Base-by-base conservation (phyloP, 2,888 invertebrate species). In the Aspidapion aeneum region DNA sequence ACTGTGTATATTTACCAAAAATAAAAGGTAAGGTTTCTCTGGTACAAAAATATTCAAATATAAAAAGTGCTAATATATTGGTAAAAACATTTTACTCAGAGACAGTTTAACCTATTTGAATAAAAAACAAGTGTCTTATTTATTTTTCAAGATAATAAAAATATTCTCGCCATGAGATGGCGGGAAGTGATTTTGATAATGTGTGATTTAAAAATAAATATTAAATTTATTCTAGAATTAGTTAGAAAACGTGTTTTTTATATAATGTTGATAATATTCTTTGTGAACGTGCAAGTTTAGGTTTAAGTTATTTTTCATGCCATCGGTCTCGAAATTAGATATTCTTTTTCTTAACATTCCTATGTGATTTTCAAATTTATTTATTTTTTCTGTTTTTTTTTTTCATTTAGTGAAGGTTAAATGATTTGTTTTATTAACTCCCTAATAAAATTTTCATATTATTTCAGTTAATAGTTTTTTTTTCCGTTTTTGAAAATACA, bases 151-250 rank as follows among this genome's bases (percentile, higher is more conserved):
- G 7, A 52, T 9, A 52, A 52, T 52, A 52, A 18, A n/a, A 73
- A 73, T 72, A 72, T 74, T 77, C 75, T 74, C 77, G 78, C 76
- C 73, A 67, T 20, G 58, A 71, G 67, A 20, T 58, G 67, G 68
- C 77, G 77, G 77, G 77, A 77, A 73, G 80, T 80, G 80, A 80
- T 80, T 80, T 79, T 77, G 78, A 80, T 79, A 79, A 76, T 78
- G 79, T 80, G 80, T 80, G 80, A 80, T 80, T 80, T 76, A 76
- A 75, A 74, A 74, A 73, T 76, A 75, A 72, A 76, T 76, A 75
- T 72, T 71, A 73, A 72, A 72, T 72, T 71, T 72, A 73, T 70
- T 66, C 58, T 60, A 52, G 52, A 17, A 19, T 17, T 66, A 67
- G 66, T 68, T 66, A 72, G 74, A 74, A 74, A 70, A 78, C 73